Base-by-base conservation (phyloP, 2,888 invertebrate species). In the Dendrolimus houi region DNA sequence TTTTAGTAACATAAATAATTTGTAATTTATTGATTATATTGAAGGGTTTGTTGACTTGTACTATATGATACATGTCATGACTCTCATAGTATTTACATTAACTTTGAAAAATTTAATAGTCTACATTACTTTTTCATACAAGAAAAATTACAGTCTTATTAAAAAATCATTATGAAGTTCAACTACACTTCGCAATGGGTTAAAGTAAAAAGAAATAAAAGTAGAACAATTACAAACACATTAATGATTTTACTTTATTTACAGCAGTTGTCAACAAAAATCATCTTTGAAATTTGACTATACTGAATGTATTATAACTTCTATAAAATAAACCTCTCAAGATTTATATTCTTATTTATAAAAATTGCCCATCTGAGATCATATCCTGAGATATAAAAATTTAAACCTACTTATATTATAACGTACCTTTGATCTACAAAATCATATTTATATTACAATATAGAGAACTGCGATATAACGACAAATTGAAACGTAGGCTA, bases 311-410 rank as follows among this genome's bases (percentile, higher is more conserved):
- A 29, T 9, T n/a, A 52, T 52, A 52, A 8, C 52, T 7, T 52
- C n/a, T 52, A 52, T 52, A 29, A 29, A 29, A 29, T 29, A 29
- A 29, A 29, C 29, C 29, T 6, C 29, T 29, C 29, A 29, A 29
- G 29, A 29, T 6, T 29, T 29, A 29, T 29, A 47, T 47, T 47
- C 70, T 75, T 75, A 72, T 64, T 66, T 63, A 72, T 75, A 74
- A 71, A 77, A 70, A 77, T 76, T 75, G 75, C 77, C 71, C 66
- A 67, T 69, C 69, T 86, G 87, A 87, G 87, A 87, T 87, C 87
- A 86, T 77, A 72, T 75, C 77, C 71, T 73, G 72, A 77, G 70
- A 75, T 72, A 74, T 66, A 65, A 69, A 70, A 29, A 29, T 29
- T 29, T 58, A 62, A 72, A 73, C 64, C 69, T 70, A 71, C 68